Conservation (phyloP, 2,888 invertebrate genomes). For the Torymus auratus region DNA sequence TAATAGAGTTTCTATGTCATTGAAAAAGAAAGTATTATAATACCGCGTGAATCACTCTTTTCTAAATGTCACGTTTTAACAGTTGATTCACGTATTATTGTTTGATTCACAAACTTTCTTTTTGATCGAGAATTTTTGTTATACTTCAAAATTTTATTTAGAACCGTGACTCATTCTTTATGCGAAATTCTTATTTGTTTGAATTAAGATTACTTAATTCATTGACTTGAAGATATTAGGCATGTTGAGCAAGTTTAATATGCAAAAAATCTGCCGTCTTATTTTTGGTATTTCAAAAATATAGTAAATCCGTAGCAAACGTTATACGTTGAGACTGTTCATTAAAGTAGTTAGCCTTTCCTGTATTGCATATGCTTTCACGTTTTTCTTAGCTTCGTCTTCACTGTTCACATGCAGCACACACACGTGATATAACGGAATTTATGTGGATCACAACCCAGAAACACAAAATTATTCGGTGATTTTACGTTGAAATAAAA, state of each 20-base stretch:
- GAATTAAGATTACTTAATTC: too few species aligned
- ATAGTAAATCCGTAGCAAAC: neutral
- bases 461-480: constrained; percentile 69
- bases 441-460: constrained; percentile 72
- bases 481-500: too few species aligned
- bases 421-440: constrained; percentile 67
- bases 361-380: constrained; percentile 45
- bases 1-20: too few species aligned
- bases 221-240: too few species aligned
- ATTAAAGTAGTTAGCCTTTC: constrained; percentile 36
- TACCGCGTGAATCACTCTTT: too few species aligned
- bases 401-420: constrained; percentile 41
- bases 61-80: too few species aligned
- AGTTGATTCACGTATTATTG: too few species aligned
- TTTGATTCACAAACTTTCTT: too few species aligned
- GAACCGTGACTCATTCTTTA: too few species aligned
- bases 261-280: neutral
- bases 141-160: neutral
- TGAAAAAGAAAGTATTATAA: too few species aligned
- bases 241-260: neutral
- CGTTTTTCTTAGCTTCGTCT: constrained; percentile 42
- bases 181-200: too few species aligned
- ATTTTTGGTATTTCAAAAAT: constrained; percentile 29
- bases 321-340: constrained; percentile 29
- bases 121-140: too few species aligned